phyloP scores from a whole-genome alignment of 1,140 invertebrate genomes.

The Heterodera carotae region DNA sequence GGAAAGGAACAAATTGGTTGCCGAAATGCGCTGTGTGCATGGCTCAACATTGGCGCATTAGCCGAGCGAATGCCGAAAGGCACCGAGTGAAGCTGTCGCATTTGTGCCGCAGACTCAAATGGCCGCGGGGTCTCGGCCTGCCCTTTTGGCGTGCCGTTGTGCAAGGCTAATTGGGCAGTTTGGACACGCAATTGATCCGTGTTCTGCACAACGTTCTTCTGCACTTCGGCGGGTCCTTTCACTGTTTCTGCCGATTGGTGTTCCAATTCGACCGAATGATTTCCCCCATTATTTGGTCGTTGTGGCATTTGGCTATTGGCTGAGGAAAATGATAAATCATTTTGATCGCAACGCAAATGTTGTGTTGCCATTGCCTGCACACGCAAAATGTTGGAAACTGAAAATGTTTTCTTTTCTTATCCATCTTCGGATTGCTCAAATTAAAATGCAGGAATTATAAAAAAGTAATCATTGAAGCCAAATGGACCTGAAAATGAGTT shows the following conservation, averaged over 20 bases:
- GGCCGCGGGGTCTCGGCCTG: background rate
- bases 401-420: no score
- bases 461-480: background rate
- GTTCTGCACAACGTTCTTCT: background rate
- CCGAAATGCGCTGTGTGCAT: background rate
- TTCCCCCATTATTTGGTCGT: no score
- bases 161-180: background rate
- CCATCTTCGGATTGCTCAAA: no score
- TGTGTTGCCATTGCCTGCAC: background rate
- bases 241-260: no score
- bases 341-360: background rate
- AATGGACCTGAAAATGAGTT: slow-evolving; percentile 30
- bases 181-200: no score
- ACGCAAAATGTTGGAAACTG: slow-evolving; percentile 18
- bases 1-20: background rate
- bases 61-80: background rate
- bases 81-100: no score
- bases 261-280: no score
- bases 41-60: background rate
- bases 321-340: background rate
- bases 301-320: background rate
- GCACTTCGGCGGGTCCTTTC: background rate
- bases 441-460: background rate
- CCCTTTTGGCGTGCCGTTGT: background rate
- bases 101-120: background rate